Evolutionary conservation across 1,140 invertebrate species (phyloP), one percentile per base, ranked within the genome.

Genomic region (Eriocheir sinensis): DNA sequence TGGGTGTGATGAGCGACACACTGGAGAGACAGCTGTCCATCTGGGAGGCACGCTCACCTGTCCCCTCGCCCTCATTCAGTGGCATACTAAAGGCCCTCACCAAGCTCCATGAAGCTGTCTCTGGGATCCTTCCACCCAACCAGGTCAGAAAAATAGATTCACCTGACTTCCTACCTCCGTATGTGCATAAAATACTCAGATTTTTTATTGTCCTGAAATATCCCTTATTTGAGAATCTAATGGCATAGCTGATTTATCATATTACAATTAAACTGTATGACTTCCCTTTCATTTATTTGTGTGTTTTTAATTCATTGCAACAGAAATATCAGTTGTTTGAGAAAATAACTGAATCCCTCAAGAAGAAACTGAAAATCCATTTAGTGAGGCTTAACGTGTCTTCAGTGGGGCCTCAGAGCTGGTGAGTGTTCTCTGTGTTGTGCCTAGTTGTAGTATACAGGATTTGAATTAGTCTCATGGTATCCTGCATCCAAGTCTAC

Each of bases 361-460:
- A 99, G 97, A 98, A 98, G 95, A 98, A 98, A 96, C 97, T 99
- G 95, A 97, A 98, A 96, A 98, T 99, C 96, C 98, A 99, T 96
- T 96, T 99, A 93, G 96, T 97, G 0, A 98, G 98, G 96, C 98
- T 99, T 97, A 98, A 99, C 96, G 98, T 99, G 95, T 98, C 98
- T 36, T 99, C 99, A 96, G 99, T 99, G 97, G 99, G 99, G 80
- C 99, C 99, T 0, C 98, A 99, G 96, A 99, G 99, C 96, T 99
- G 99, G 98, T 98, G 96, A 97, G 96, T 96, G 95, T 48, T 38
- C 17, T 80, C 30, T 4, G 32, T 81, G 3, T n/a, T n/a, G n/a
- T n/a, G n/a, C n/a, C n/a, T n/a, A n/a, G n/a, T n/a, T n/a, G n/a
- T n/a, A n/a, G n/a, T n/a, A n/a, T n/a, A n/a, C n/a, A n/a, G n/a